phyloP scores from a whole-genome alignment of 2,113 vertebrate genomes.

The Tachysurus fulvidraco region DNA sequence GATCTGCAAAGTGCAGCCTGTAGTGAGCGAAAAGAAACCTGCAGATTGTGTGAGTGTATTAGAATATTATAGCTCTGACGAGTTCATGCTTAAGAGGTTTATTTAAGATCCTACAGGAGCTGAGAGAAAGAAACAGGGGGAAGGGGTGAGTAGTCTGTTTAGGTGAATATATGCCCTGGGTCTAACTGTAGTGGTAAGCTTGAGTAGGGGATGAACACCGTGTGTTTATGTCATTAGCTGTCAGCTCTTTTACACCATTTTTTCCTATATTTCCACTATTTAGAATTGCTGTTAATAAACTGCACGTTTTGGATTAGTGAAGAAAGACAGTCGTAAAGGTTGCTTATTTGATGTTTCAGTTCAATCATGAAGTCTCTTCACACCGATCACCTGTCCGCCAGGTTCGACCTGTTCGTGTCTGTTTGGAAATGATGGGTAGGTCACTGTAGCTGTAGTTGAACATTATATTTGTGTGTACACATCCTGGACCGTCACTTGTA shows the following conservation, averaged over 20 bases:
- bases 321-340: not conserved
- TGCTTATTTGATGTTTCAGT: not conserved
- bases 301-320: not conserved
- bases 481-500: not conserved
- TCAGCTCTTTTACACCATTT: not conserved
- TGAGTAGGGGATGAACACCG: not conserved
- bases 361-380: not conserved
- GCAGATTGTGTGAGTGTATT: not conserved
- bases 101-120: not conserved
- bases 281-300: not conserved
- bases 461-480: not conserved
- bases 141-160: not conserved
- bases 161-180: not conserved
- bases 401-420: conserved; percentile 53
- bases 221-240: not conserved
- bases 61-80: not conserved
- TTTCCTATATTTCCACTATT: too few relatives aligned
- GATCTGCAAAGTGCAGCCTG: not conserved
- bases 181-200: not conserved
- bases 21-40: not conserved
- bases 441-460: not conserved
- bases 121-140: not conserved
- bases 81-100: not conserved
- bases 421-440: conserved; percentile 48
- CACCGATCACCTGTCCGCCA: conserved; percentile 52